phyloP scores from a whole-genome alignment of 2,797 vertebrate genomes.

The Chelmon rostratus region DNA sequence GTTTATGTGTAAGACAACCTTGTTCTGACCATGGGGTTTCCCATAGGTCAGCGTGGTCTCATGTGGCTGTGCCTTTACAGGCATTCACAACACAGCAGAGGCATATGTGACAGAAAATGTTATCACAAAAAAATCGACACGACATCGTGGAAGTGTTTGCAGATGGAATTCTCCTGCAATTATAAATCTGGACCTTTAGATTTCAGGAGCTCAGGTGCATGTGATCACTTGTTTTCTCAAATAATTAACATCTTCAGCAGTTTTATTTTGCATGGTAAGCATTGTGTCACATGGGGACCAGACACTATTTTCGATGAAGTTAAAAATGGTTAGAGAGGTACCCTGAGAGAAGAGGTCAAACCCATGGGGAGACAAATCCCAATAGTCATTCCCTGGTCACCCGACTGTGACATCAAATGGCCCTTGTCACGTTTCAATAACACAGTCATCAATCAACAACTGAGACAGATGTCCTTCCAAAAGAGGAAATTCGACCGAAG shows the following conservation, averaged over 20 bases:
- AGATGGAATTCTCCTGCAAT: background rate
- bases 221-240: background rate
- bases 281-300: constrained; percentile 8
- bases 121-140: background rate
- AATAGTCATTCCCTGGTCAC: constrained; percentile 6
- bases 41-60: constrained; percentile 52
- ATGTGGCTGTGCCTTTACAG: constrained; percentile 41
- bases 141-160: background rate
- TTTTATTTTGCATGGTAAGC: constrained; percentile 18
- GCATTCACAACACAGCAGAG: constrained; percentile 31
- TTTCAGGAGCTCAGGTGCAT: background rate
- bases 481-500: constrained; percentile 4
- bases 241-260: background rate
- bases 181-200: background rate
- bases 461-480: constrained; percentile 29
- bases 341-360: constrained; percentile 40
- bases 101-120: constrained; percentile 9
- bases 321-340: constrained; percentile 27
- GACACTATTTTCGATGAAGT: constrained; percentile 24
- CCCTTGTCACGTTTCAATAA: constrained; percentile 52
- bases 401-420: constrained; percentile 29
- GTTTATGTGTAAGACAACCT: constrained; percentile 63
- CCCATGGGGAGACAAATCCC: background rate
- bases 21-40: constrained; percentile 57
- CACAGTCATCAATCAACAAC: constrained; percentile 48